Conservation (phyloP, 2,113 vertebrate species). For the Anguilla rostrata region DNA sequence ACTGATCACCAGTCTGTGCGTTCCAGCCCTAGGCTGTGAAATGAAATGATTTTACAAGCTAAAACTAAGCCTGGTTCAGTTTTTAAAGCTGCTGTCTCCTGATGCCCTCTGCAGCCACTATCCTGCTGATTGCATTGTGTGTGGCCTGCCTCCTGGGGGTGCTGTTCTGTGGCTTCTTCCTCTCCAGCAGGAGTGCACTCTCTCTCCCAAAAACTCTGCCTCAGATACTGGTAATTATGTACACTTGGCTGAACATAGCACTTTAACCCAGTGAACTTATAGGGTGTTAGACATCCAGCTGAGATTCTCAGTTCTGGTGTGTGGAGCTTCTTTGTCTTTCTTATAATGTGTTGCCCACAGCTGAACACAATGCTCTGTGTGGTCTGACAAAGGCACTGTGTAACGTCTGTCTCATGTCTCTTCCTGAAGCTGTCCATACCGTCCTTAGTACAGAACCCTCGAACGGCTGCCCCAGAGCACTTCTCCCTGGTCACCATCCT, state of each 20-base stretch:
- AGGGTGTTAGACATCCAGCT: background rate
- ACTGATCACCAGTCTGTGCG: background rate
- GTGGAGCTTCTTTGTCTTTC: too few species aligned
- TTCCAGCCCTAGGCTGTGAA: too few species aligned
- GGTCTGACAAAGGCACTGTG: background rate
- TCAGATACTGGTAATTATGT: conserved; percentile 28
- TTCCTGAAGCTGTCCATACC: background rate
- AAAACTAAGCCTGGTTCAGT: background rate
- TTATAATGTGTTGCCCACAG: too few species aligned
- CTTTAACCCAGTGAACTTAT: background rate
- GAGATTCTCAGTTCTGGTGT: too few species aligned
- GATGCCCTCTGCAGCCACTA: conserved; percentile 22
- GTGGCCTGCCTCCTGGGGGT: conserved; percentile 16
- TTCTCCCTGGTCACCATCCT: background rate
- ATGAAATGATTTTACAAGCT: background rate
- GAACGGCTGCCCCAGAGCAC: background rate
- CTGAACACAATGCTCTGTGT: too few species aligned
- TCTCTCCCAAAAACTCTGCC: background rate
- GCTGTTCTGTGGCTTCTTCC: conserved; percentile 16
- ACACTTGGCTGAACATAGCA: background rate
- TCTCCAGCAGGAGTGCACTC: conserved; percentile 10
- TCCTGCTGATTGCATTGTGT: conserved; percentile 33
- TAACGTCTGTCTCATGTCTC: background rate
- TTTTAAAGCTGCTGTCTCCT: background rate
- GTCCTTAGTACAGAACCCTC: background rate